These are phyloP conservation scores for Orientallactaga bullata DNA, from an alignment of 2,113 vertebrate species.

Conservation along the genomic window DNA sequence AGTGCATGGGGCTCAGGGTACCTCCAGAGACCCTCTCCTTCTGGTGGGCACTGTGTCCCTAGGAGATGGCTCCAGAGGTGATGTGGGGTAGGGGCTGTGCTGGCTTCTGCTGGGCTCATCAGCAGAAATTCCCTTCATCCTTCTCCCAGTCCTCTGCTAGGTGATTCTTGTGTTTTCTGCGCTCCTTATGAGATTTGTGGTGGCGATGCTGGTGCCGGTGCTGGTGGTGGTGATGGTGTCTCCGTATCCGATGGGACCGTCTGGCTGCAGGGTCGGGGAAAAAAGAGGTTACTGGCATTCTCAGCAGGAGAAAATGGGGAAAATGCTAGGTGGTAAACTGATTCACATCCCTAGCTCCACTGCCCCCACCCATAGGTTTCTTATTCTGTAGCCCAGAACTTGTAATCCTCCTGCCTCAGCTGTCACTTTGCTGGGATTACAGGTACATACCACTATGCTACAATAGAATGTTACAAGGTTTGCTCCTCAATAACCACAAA, in stretches of 20 bases:
- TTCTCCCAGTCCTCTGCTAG: slow-evolving; percentile 83
- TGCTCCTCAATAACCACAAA: too few species aligned
- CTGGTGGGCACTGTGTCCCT: slow-evolving; percentile 39
- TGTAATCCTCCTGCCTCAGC: too few species aligned
- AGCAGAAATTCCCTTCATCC: slow-evolving; percentile 86
- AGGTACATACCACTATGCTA: too few species aligned
- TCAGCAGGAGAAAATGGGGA: background rate
- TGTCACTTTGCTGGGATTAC: too few species aligned
- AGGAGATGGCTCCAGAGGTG: background rate
- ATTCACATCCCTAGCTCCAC: too few species aligned
- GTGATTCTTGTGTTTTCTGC: slow-evolving; percentile 91
- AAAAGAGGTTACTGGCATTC: background rate
- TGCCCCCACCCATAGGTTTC: too few species aligned
- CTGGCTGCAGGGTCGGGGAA: slow-evolving; percentile 87
- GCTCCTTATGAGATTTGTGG: slow-evolving; percentile 92
- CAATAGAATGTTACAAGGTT: too few species aligned
- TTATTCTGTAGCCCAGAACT: too few species aligned
- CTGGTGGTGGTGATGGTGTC: slow-evolving; percentile 92
- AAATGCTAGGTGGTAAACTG: too few species aligned
- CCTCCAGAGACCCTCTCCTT: slow-evolving; percentile 20
- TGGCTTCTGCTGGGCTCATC: slow-evolving; percentile 59
- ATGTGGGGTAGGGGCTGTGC: slow-evolving; percentile 69
- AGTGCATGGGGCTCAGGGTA: background rate
- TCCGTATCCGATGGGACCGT: slow-evolving; percentile 92
- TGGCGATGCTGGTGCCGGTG: slow-evolving; percentile 92